A percentile compares a stretch with the other conserved stretches of the same genome.
These are phyloP conservation scores for Sclerodermus sp. DNA, from an alignment of 2,888 invertebrate genomes.

Conservation along the genomic window DNA sequence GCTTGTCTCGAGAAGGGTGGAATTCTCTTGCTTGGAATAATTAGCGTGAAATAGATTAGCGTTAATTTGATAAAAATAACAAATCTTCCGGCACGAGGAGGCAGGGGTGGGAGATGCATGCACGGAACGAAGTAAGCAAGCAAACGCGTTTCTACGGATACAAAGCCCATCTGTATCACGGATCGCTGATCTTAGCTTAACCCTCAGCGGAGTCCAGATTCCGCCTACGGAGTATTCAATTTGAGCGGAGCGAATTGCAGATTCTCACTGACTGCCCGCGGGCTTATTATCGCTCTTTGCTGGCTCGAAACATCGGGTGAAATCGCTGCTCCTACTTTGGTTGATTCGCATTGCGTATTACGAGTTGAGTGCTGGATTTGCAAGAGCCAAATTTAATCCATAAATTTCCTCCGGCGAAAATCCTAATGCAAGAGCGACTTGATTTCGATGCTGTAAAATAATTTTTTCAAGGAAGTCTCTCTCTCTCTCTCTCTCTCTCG, in stretches of 20 bases:
- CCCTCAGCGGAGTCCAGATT: constrained; percentile 42
- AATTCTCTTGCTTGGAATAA: too few species aligned
- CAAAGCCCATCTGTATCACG: constrained; percentile 46
- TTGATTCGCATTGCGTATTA: constrained; percentile 20
- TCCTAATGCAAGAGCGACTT: not conserved
- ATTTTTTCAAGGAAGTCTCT: too few species aligned
- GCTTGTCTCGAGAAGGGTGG: too few species aligned
- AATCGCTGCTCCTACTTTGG: constrained; percentile 29
- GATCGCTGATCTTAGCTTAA: constrained; percentile 51
- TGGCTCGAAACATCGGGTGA: constrained; percentile 42
- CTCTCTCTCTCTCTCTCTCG: too few species aligned
- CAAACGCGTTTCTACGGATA: constrained; percentile 28
- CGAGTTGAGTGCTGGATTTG: constrained; percentile 21
- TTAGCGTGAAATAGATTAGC: too few species aligned
- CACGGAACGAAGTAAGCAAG: constrained; percentile 19
- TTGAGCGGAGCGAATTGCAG: constrained; percentile 50
- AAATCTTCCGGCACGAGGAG: too few species aligned
- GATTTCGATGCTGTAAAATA: too few species aligned
- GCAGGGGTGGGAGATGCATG: too few species aligned
- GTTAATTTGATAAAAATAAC: too few species aligned
- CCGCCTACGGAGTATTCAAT: constrained; percentile 49
- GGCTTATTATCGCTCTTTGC: constrained; percentile 54
- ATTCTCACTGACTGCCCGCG: constrained; percentile 51
- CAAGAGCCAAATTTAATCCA: constrained; percentile 11
- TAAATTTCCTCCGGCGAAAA: constrained; percentile 6